phyloP scores from a whole-genome alignment of 2,797 vertebrate genomes.

The Myripristis murdjan region DNA sequence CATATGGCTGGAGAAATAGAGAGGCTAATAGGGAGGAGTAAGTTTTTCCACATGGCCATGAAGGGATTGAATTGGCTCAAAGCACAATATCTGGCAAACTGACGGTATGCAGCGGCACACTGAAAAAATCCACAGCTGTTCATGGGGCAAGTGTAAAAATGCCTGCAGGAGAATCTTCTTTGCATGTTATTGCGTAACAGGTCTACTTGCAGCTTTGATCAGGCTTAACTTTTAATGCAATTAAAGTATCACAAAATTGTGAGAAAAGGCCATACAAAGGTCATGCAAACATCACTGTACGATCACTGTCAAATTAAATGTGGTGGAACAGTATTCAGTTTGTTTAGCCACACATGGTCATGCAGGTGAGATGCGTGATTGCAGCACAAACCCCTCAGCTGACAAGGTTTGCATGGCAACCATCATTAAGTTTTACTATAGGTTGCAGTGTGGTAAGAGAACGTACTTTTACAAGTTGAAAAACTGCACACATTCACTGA shows the following conservation, averaged over 20 bases:
- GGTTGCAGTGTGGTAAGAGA: neutral
- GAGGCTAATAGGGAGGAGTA: conserved; percentile 3
- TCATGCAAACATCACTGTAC: neutral
- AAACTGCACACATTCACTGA: neutral
- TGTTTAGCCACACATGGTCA: neutral
- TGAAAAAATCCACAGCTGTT: conserved; percentile 25
- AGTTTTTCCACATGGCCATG: neutral
- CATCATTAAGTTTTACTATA: neutral
- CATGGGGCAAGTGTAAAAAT: neutral
- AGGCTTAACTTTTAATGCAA: neutral
- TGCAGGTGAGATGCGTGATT: neutral
- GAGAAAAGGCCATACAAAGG: neutral
- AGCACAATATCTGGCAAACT: conserved; percentile 1
- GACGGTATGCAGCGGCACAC: conserved; percentile 1
- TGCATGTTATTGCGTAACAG: neutral
- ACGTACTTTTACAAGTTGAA: neutral
- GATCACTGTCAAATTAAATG: conserved; percentile 3
- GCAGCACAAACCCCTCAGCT: neutral
- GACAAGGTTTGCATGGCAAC: neutral
- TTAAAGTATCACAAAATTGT: neutral
- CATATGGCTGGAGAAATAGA: conserved; percentile 45
- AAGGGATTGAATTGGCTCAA: conserved; percentile 25
- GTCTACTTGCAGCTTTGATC: neutral
- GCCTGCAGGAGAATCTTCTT: conserved; percentile 12
- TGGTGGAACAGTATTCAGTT: neutral